phyloP scores from a whole-genome alignment of 2,888 invertebrate genomes.

The Macrosiphum euphorbiae region DNA sequence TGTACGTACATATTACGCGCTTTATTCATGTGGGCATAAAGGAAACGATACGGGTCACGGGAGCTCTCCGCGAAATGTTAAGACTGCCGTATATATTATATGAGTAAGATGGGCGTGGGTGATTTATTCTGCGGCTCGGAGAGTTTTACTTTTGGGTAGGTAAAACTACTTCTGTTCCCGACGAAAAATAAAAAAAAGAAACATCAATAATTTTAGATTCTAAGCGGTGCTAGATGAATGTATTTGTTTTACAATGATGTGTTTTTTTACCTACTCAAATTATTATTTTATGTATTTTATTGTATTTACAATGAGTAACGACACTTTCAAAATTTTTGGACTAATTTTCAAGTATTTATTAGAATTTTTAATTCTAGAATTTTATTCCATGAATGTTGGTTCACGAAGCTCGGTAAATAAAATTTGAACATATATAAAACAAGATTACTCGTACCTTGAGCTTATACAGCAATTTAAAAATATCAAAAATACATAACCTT shows the following conservation, averaged over 20 bases:
- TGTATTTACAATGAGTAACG: background rate
- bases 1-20: background rate
- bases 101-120: constrained; percentile 5
- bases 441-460: background rate
- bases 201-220: background rate
- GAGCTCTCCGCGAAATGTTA: constrained; percentile 37
- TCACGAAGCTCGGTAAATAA: background rate
- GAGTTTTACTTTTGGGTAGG: background rate
- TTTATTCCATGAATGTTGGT: background rate
- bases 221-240: background rate
- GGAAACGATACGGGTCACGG: constrained; percentile 54
- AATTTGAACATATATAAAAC: background rate
- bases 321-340: background rate
- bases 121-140: constrained; percentile 6
- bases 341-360: background rate
- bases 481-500: background rate
- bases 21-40: constrained; percentile 36
- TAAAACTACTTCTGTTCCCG: background rate
- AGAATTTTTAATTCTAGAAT: background rate
- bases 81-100: constrained; percentile 21
- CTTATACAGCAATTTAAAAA: background rate
- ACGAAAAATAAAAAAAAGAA: background rate
- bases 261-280: background rate
- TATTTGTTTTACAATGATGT: background rate
- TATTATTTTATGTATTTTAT: background rate